Evolutionary conservation across 2,888 invertebrate species (phyloP).

Genomic region (Noctua pronuba): DNA sequence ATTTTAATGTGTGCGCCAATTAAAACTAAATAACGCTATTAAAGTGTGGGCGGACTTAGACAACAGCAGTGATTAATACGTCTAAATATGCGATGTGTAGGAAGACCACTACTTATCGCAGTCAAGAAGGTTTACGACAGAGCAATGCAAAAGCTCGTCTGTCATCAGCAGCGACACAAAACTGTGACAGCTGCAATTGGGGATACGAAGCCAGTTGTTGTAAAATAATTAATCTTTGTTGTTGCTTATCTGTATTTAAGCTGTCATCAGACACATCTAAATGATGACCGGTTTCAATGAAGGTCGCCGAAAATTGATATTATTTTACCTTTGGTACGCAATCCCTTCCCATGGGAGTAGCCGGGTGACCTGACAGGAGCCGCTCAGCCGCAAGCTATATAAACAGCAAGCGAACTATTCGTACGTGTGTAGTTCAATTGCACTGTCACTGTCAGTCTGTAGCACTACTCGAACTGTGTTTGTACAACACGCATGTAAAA

Average conservation of each 20-base stretch:
- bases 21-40: constrained; percentile 22
- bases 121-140: too few relatives aligned
- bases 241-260: not conserved
- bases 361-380: not conserved
- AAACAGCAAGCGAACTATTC: constrained; percentile 11
- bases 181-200: not conserved
- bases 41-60: constrained; percentile 8
- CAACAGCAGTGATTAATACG: not conserved
- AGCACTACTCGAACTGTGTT: not conserved
- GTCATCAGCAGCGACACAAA: not conserved
- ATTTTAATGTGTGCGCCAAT: constrained; percentile 31
- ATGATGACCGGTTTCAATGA: not conserved
- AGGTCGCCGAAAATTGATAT: not conserved
- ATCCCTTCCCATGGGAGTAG: not conserved
- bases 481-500: not conserved
- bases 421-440: not conserved
- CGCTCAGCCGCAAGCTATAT: not conserved
- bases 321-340: not conserved
- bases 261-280: not conserved
- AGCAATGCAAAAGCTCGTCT: not conserved
- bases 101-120: not conserved
- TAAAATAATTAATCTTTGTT: not conserved
- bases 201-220: not conserved
- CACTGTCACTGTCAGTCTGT: not conserved
- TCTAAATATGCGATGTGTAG: not conserved